Conservation (phyloP, 1,140 invertebrate genomes). For the Listronotus oregonensis region DNA sequence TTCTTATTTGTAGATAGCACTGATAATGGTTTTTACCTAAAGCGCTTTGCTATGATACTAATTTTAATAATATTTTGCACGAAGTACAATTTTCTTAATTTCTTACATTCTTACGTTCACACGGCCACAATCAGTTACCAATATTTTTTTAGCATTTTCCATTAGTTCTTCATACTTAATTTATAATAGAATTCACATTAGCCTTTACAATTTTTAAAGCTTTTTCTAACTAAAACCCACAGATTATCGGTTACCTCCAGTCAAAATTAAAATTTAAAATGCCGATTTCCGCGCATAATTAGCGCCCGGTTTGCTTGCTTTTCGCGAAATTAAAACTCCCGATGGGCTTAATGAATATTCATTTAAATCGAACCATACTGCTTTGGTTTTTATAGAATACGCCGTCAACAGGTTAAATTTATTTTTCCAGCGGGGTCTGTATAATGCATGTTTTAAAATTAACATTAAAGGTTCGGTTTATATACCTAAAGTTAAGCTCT, state of each 20-base stretch:
- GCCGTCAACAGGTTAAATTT: slow-evolving; percentile 28
- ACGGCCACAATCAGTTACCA: too few species aligned
- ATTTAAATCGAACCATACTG: slow-evolving; percentile 30
- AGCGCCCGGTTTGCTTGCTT: slow-evolving; percentile 28
- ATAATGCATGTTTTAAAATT: slow-evolving; percentile 19
- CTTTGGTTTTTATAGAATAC: slow-evolving; percentile 9
- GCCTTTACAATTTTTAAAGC: too few species aligned
- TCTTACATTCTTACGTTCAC: too few species aligned
- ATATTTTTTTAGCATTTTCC: too few species aligned
- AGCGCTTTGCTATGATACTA: too few species aligned
- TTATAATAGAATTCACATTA: too few species aligned
- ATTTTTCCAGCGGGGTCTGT: neutral
- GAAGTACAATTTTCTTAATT: too few species aligned
- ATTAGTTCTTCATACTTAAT: too few species aligned
- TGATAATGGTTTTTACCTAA: too few species aligned
- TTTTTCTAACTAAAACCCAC: neutral
- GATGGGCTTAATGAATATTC: slow-evolving; percentile 34
- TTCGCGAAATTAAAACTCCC: slow-evolving; percentile 33
- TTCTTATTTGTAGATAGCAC: too few species aligned
- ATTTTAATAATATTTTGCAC: too few species aligned
- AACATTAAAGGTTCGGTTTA: slow-evolving; percentile 3
- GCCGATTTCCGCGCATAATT: slow-evolving; percentile 33
- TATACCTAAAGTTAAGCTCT: slow-evolving; percentile 3
- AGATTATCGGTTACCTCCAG: slow-evolving; percentile 20
- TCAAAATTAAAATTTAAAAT: slow-evolving; percentile 35